These are phyloP conservation scores for Scophthalmus maximus DNA, from an alignment of 2,113 vertebrate species.

Conservation along the genomic window DNA sequence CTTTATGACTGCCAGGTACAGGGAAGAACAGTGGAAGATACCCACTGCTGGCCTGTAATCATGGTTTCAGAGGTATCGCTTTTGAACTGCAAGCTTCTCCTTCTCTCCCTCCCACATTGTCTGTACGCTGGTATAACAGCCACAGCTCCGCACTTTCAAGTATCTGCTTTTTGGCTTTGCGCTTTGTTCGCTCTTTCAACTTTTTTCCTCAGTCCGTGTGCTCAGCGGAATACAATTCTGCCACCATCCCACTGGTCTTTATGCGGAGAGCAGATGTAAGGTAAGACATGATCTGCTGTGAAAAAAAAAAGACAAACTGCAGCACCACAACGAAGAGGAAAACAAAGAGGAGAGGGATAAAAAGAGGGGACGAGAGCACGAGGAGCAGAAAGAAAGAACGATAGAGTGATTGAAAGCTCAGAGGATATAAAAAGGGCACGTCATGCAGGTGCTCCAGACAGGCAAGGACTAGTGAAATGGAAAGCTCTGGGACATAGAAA, in stretches of 20 bases:
- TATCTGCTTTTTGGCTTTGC: constrained; percentile 19
- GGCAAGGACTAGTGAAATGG: neutral
- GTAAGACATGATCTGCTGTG: constrained; percentile 7
- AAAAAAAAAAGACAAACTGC: constrained; percentile 11
- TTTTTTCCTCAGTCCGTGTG: constrained; percentile 16
- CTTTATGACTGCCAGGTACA: constrained; percentile 26
- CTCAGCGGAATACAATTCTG: constrained; percentile 28
- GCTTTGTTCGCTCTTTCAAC: constrained; percentile 16
- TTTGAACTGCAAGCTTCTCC: constrained; percentile 33
- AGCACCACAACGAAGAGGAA: constrained; percentile 10
- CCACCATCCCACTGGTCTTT: constrained; percentile 27
- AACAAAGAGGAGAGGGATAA: constrained; percentile 10
- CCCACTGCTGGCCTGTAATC: constrained; percentile 51
- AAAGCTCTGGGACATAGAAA: constrained; percentile 3
- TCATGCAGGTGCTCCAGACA: neutral
- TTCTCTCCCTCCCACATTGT: constrained; percentile 21
- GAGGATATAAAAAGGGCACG: constrained; percentile 7
- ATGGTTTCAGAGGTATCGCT: constrained; percentile 39
- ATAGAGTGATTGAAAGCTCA: constrained; percentile 1
- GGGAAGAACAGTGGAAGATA: constrained; percentile 31
- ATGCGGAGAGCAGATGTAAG: constrained; percentile 4
- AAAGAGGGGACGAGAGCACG: neutral
- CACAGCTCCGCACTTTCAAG: constrained; percentile 43
- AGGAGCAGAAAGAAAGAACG: neutral
- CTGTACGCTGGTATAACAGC: constrained; percentile 26